These are phyloP conservation scores for Campoletis raptor DNA, from an alignment of 2,888 invertebrate genomes.

Conservation along the genomic window DNA sequence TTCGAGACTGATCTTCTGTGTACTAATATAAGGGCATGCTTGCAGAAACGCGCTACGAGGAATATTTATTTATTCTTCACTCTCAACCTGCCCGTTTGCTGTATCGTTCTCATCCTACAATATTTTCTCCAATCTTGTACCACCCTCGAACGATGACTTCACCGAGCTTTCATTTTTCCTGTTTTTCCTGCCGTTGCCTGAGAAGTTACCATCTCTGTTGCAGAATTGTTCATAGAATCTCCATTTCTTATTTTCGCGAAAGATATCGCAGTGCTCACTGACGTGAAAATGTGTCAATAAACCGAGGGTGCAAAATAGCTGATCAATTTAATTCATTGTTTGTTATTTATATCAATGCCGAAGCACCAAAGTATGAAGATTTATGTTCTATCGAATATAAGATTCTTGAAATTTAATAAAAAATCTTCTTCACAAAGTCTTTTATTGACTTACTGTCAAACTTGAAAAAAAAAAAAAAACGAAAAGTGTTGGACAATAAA, in stretches of 20 bases:
- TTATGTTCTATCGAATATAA: not conserved
- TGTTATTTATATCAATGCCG: not conserved
- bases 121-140: constrained; percentile 24
- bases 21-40: constrained; percentile 63
- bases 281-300: not conserved
- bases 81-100: constrained; percentile 42
- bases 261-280: not conserved
- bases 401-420: not conserved
- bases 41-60: constrained; percentile 60
- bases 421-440: not conserved
- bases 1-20: constrained; percentile 64
- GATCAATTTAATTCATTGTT: constrained; percentile 10
- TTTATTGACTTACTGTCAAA: not conserved
- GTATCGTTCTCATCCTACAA: not conserved
- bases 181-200: constrained; percentile 13
- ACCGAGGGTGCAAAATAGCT: not conserved
- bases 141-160: constrained; percentile 24
- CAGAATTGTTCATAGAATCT: constrained; percentile 11
- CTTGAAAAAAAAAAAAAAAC: not conserved
- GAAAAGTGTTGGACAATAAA: not conserved
- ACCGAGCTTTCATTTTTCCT: constrained; percentile 23
- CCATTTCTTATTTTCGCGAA: not conserved
- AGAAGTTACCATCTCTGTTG: constrained; percentile 1
- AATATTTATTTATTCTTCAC: constrained; percentile 70
- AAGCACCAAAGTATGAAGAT: not conserved